Conservation (phyloP, 2,113 vertebrate genomes). For the Neogobius melanostomus region DNA sequence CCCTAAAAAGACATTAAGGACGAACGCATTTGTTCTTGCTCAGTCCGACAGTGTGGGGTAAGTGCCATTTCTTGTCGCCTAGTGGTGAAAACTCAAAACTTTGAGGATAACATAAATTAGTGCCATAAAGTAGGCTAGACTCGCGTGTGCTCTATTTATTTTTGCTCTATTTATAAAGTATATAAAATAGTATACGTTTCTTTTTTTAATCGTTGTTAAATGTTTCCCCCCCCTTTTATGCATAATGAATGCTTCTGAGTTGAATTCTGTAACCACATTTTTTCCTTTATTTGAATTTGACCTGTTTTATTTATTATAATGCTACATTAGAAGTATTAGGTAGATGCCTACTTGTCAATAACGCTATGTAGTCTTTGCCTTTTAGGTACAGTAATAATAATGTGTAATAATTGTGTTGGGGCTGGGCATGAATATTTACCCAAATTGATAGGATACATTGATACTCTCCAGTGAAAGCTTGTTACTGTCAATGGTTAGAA, state of each 20-base stretch:
- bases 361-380: too few species aligned
- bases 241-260: too few species aligned
- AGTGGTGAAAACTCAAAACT: not conserved
- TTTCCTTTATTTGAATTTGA: too few species aligned
- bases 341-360: too few species aligned
- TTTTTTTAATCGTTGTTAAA: not conserved
- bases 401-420: too few species aligned
- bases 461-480: not conserved
- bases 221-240: not conserved
- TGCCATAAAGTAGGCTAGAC: not conserved
- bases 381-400: too few species aligned
- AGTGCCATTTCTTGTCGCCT: conserved; percentile 25
- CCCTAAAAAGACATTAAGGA: not conserved
- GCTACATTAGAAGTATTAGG: too few species aligned
- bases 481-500: too few species aligned
- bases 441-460: too few species aligned
- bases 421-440: too few species aligned
- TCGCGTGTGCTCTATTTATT: not conserved
- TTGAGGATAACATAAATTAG: not conserved
- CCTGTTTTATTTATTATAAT: too few species aligned
- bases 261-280: too few species aligned
- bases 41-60: conserved; percentile 33
- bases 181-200: not conserved
- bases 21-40: conserved; percentile 9
- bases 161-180: not conserved